Conservation (phyloP, 2,797 vertebrate species). For the Tachyglossus aculeatus region DNA sequence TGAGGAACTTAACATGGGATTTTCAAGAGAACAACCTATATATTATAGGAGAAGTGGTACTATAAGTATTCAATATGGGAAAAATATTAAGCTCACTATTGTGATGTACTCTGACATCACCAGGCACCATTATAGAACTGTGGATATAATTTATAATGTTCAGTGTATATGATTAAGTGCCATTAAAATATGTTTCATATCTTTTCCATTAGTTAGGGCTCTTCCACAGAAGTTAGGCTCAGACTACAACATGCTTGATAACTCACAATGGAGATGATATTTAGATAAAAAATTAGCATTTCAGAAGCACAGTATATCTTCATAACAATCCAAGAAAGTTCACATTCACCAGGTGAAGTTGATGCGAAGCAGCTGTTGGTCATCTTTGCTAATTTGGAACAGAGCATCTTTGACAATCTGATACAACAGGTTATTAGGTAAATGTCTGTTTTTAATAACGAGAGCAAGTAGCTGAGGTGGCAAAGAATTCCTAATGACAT, state of each 20-base stretch:
- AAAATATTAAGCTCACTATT: neutral
- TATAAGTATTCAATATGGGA: no score
- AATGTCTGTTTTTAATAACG: conserved; percentile 89
- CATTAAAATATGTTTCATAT: conserved; percentile 19
- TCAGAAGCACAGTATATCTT: conserved; percentile 54
- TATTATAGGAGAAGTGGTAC: no score
- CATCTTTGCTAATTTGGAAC: conserved; percentile 71
- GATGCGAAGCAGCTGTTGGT: conserved; percentile 66
- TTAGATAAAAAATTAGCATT: conserved; percentile 11
- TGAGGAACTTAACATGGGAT: neutral
- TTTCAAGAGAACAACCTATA: neutral
- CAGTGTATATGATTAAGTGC: conserved; percentile 6
- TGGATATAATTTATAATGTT: neutral
- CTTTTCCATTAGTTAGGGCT: neutral
- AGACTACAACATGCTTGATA: neutral
- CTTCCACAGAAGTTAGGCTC: neutral
- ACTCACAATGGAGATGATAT: conserved; percentile 33
- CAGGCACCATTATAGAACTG: neutral
- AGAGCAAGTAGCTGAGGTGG: conserved; percentile 89
- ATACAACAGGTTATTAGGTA: conserved; percentile 61
- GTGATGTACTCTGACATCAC: conserved; percentile 35
- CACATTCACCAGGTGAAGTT: conserved; percentile 52
- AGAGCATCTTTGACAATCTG: conserved; percentile 55
- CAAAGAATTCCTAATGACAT: conserved; percentile 84
- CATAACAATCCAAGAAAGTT: conserved; percentile 16